Conservation (phyloP, 2,797 vertebrate species). For the Brachyrhaphis roseni region DNA sequence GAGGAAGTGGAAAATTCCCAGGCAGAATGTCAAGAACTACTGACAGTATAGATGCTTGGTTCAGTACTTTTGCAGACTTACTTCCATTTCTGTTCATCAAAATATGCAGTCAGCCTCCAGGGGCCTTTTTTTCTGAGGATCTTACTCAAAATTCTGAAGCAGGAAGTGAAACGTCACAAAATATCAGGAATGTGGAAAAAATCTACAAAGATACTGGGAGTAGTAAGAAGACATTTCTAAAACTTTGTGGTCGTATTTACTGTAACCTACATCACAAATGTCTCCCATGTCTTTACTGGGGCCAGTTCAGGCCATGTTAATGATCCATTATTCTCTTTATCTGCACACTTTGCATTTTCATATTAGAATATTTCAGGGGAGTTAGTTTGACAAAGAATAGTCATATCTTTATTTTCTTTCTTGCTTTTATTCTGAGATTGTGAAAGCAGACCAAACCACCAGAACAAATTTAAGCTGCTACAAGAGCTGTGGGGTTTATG, state of each 20-base stretch:
- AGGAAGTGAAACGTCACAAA: conserved; percentile 16
- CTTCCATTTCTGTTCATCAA: conserved; percentile 31
- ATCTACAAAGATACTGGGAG: not conserved
- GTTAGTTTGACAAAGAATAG: not conserved
- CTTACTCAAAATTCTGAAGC: not conserved
- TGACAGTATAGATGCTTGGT: conserved; percentile 45
- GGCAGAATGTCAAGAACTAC: conserved; percentile 47
- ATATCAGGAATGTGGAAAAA: not conserved
- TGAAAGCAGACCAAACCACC: not conserved
- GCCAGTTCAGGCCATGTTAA: not conserved
- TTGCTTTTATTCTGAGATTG: not conserved
- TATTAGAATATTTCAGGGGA: not conserved
- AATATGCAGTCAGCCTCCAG: conserved; percentile 12
- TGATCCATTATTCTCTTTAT: not conserved
- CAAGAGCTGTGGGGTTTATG: not conserved
- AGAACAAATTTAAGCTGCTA: not conserved
- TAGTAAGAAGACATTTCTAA: not conserved
- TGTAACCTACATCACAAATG: not conserved
- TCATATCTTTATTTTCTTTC: not conserved
- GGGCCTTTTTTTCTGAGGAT: not conserved
- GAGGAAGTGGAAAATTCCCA: conserved; percentile 32
- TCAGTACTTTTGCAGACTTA: conserved; percentile 31
- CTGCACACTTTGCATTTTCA: not conserved
- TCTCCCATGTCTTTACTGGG: not conserved
- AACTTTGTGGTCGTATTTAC: not conserved